These are phyloP conservation scores for Tiliacea aurago DNA, from an alignment of 2,888 invertebrate species.

Conservation along the genomic window DNA sequence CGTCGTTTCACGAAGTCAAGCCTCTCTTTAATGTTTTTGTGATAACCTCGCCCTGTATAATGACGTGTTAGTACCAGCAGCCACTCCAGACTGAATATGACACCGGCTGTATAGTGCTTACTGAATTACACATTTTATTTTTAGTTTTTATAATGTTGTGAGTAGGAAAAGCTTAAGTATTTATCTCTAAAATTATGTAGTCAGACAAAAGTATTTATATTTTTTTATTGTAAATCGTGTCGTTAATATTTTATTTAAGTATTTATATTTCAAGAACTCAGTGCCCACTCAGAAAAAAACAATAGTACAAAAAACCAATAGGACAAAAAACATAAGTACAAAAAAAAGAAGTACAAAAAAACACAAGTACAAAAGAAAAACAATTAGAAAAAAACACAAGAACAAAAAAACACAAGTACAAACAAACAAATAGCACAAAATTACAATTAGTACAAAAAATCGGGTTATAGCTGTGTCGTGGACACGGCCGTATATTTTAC, in stretches of 20 bases:
- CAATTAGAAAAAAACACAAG: neutral
- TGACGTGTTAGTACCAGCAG: conserved; percentile 50
- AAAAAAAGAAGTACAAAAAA: neutral
- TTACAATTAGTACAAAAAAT: too few relatives aligned
- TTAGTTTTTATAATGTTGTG: conserved; percentile 24
- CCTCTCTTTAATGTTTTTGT: conserved; percentile 50
- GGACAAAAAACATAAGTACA: too few relatives aligned
- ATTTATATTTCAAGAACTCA: neutral
- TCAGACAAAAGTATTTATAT: neutral
- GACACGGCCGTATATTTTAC: too few relatives aligned
- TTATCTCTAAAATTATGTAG: conserved; percentile 1
- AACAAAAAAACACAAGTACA: too few relatives aligned
- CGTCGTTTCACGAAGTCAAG: conserved; percentile 40
- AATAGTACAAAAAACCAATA: neutral
- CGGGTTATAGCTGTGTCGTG: too few relatives aligned
- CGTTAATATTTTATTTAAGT: too few relatives aligned
- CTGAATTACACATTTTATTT: conserved; percentile 40
- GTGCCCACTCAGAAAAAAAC: neutral
- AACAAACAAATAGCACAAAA: too few relatives aligned
- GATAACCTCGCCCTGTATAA: conserved; percentile 55
- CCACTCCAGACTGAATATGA: conserved; percentile 43
- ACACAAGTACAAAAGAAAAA: too few relatives aligned
- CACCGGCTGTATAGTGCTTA: conserved; percentile 24
- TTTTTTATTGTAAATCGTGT: neutral
- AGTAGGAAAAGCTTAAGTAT: neutral